Base-by-base conservation (phyloP, 2,797 vertebrate species). In the Oceanodroma leucorhoa region DNA sequence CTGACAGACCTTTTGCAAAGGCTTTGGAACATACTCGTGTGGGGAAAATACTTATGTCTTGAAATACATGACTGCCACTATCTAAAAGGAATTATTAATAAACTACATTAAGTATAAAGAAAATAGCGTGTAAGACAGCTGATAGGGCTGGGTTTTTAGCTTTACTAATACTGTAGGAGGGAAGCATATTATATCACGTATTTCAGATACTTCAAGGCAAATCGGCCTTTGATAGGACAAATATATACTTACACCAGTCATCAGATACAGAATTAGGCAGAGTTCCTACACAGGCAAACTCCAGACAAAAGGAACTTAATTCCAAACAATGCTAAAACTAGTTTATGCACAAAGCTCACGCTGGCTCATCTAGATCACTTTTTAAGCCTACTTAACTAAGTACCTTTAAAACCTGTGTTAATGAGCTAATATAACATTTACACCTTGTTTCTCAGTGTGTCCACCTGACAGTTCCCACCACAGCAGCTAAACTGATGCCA, bases 1-100 rank as follows among this genome's bases (percentile, higher is more conserved):
- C 58, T 95, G 79, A 57, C 45, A 75, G 71, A 76, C 27, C 6
- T 57, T 89, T 95, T 95, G 89, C 60, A 94, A 79, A 87, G 20
- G 64, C 67, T 94, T 92, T 94, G 90, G 80, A 94, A 94, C 55
- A 71, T 77, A 65, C 43, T 83, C 5, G 8, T 89, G 43, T 26
- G 57, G 38, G 65, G 61, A 75, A 85, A 71, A 95, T 36, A 87
- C 54, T 60, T 89, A 9, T 16, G 27, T 67, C 50, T 87, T 93
- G 83, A 93, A 89, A 85, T 87, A 83, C 16, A 50, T 53, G 71
- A 54, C 77, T 91, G 38, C 40, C 88, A 86, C 27, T 75, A 27
- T 64, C 43, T 61, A 72, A 48, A 94, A 85, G 26, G 57, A 91
- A 90, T 62, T 30, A 90, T 62, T 30, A 55, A 90, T 87, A 83